Percentiles rank a stretch among this genome's conserved stretches.
These are phyloP conservation scores for Patella caerulea DNA, from an alignment of 2,888 invertebrate species.

Conservation along the genomic window DNA sequence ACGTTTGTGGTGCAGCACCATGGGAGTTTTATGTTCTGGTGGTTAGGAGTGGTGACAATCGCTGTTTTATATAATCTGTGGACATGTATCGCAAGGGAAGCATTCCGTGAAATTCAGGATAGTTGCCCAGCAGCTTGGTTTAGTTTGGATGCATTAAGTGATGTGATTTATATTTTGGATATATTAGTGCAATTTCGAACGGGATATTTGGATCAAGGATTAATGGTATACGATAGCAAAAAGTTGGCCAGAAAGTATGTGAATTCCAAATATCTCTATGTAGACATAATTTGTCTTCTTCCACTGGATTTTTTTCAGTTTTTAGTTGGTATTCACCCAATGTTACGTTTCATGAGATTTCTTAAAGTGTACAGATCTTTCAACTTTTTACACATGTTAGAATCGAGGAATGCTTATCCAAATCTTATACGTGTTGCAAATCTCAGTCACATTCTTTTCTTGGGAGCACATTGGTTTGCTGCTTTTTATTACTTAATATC, in stretches of 20 bases:
- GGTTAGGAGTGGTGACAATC: slow-evolving; percentile 89
- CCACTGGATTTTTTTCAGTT: slow-evolving; percentile 91
- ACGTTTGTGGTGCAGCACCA: slow-evolving; percentile 87
- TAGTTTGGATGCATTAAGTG: slow-evolving; percentile 82
- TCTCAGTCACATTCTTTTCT: slow-evolving; percentile 92
- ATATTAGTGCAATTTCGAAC: slow-evolving; percentile 92
- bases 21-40: slow-evolving; percentile 95
- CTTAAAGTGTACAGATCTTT: slow-evolving; percentile 84
- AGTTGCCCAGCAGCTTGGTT: slow-evolving; percentile 61
- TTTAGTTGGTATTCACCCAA: slow-evolving; percentile 80
- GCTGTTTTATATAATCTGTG: slow-evolving; percentile 95
- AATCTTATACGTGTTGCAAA: slow-evolving; percentile 96
- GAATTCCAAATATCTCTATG: slow-evolving; percentile 85
- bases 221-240: slow-evolving; percentile 92
- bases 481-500: slow-evolving; percentile 96
- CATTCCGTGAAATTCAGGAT: slow-evolving; percentile 88
- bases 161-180: slow-evolving; percentile 89
- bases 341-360: slow-evolving; percentile 79
- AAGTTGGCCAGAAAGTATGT: slow-evolving; percentile 92
- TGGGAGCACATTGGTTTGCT: slow-evolving; percentile 97
- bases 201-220: slow-evolving; percentile 89
- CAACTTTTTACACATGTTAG: slow-evolving; percentile 93
- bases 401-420: slow-evolving; percentile 94
- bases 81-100: slow-evolving; percentile 94
- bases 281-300: slow-evolving; percentile 86